Conservation (phyloP, 64 coral and sea anemone species). For the Actinia tenebrosa region DNA sequence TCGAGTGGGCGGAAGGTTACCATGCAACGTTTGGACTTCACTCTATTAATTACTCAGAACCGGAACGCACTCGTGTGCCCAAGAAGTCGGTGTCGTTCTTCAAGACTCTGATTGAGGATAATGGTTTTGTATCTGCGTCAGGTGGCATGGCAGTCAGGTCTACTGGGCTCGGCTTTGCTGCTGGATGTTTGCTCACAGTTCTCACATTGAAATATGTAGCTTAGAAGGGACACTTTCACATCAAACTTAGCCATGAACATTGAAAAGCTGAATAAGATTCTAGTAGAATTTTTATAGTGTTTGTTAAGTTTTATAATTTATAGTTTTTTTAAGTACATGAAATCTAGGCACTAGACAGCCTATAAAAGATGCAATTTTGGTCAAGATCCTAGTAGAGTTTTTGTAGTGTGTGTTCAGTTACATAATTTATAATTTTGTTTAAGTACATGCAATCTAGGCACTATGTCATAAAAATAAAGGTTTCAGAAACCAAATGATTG, state of each 20-base stretch:
- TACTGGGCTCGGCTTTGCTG: background rate
- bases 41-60: conserved; percentile 52
- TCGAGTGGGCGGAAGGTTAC: conserved; percentile 60
- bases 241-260: background rate
- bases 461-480: no score
- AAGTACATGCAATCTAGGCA: no score
- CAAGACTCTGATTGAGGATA: conserved; percentile 40
- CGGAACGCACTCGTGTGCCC: conserved; percentile 52
- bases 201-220: background rate
- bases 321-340: no score
- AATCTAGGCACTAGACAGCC: no score
- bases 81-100: conserved; percentile 67
- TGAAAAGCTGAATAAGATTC: background rate
- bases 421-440: no score
- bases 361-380: no score
- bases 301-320: no score
- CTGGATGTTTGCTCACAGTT: background rate
- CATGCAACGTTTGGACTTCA: conserved; percentile 67
- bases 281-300: no score
- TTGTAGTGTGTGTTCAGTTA: no score
- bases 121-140: conserved; percentile 27
- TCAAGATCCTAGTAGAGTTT: no score
- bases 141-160: background rate
- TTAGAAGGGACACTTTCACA: background rate
- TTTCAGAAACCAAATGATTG: no score